These are phyloP conservation scores for Nansenia antarctica DNA, from an alignment of 2,113 vertebrate genomes.

Conservation along the genomic window DNA sequence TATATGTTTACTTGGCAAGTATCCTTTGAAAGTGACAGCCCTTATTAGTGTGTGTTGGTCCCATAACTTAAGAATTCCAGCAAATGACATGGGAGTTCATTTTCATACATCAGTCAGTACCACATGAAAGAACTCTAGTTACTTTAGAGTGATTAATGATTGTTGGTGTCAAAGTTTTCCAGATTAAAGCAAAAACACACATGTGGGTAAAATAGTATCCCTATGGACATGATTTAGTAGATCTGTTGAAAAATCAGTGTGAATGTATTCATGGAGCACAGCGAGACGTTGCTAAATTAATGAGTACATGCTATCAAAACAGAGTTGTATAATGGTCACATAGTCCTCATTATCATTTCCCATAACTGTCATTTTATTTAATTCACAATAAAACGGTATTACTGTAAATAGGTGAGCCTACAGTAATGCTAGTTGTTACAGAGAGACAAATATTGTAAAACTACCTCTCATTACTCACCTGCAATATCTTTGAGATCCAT, in stretches of 20 bases:
- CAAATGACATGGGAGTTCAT: slow-evolving; percentile 78
- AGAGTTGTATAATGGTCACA: slow-evolving; percentile 3
- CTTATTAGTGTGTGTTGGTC: slow-evolving; percentile 79
- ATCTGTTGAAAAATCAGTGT: slow-evolving; percentile 38
- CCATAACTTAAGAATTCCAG: slow-evolving; percentile 64
- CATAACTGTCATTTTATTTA: background rate
- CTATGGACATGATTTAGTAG: slow-evolving; percentile 50
- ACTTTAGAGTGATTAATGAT: slow-evolving; percentile 72
- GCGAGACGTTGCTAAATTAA: slow-evolving; percentile 60
- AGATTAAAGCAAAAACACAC: slow-evolving; percentile 51
- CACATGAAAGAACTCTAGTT: slow-evolving; percentile 80
- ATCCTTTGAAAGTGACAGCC: slow-evolving; percentile 67
- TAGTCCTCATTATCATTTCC: background rate
- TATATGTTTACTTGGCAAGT: slow-evolving; percentile 59
- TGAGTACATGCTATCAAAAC: slow-evolving; percentile 53
- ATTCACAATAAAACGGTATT: background rate
- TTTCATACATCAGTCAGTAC: slow-evolving; percentile 69
- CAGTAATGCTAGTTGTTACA: background rate
- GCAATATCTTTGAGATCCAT: background rate
- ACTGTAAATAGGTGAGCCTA: background rate
- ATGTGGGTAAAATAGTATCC: slow-evolving; percentile 36
- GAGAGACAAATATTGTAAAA: background rate
- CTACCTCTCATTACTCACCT: background rate
- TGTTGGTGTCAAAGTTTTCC: slow-evolving; percentile 65
- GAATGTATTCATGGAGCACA: slow-evolving; percentile 24